These are phyloP conservation scores for Philereme vetulata DNA, from an alignment of 2,888 invertebrate species.

Conservation along the genomic window DNA sequence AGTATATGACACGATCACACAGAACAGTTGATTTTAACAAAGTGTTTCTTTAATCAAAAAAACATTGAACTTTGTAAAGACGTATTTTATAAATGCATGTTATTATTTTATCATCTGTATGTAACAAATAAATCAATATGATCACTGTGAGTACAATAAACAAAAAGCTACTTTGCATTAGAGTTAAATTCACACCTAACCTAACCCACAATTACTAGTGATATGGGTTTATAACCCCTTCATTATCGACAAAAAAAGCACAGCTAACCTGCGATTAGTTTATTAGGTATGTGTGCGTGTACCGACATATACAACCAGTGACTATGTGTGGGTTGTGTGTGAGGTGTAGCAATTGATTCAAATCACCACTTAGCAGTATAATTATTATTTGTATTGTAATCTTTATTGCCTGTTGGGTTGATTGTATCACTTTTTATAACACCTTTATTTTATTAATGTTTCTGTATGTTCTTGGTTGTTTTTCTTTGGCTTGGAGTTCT, in stretches of 20 bases:
- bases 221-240: slow-evolving; percentile 6
- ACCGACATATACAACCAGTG: background rate
- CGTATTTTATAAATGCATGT: no score
- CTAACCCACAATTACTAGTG: slow-evolving; percentile 2
- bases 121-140: no score
- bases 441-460: background rate
- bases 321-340: slow-evolving; percentile 12
- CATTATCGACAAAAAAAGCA: slow-evolving; percentile 14
- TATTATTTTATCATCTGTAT: no score
- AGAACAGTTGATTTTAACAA: no score
- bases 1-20: no score
- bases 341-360: slow-evolving; percentile 22
- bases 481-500: no score
- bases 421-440: slow-evolving; percentile 4
- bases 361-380: slow-evolving; percentile 26
- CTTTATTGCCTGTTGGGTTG: slow-evolving; percentile 13
- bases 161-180: background rate
- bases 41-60: no score
- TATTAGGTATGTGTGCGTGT: background rate
- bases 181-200: background rate
- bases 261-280: background rate
- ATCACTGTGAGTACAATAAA: no score
- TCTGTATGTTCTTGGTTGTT: no score
- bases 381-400: slow-evolving; percentile 22
- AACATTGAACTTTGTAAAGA: no score